Evolutionary conservation across 2,797 vertebrate genomes (phyloP).

Genomic region (Pseudochromis fuscus): DNA sequence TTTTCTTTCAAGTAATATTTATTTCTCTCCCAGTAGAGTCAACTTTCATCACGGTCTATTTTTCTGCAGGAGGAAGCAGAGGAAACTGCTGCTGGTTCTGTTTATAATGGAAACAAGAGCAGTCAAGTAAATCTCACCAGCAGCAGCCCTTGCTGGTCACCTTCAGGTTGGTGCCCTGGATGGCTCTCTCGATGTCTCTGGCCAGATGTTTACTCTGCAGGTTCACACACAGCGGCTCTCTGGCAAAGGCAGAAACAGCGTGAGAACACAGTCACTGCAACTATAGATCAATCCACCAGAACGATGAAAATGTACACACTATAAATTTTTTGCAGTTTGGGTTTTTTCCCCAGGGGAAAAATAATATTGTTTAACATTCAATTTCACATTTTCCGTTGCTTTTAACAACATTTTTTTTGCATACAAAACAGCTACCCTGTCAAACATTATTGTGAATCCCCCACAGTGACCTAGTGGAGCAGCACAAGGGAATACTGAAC

Average conservation of each 20-base stretch:
- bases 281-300: neutral
- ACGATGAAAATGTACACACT: too few species aligned
- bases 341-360: too few species aligned
- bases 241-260: slow-evolving; percentile 59
- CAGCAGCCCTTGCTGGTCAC: slow-evolving; percentile 92
- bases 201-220: slow-evolving; percentile 88
- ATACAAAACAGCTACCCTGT: too few species aligned
- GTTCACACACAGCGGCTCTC: slow-evolving; percentile 89
- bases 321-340: too few species aligned
- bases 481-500: too few species aligned
- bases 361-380: too few species aligned
- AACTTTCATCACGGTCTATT: neutral
- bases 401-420: too few species aligned
- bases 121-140: slow-evolving; percentile 84
- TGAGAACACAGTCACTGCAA: neutral
- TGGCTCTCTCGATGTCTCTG: slow-evolving; percentile 81
- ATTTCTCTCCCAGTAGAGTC: neutral
- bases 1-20: neutral
- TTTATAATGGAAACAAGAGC: neutral
- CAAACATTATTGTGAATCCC: too few species aligned
- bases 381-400: too few species aligned
- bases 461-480: too few species aligned
- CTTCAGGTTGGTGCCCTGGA: slow-evolving; percentile 89
- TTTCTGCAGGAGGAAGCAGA: neutral
- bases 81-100: neutral